Base-by-base conservation (phyloP, 1,140 invertebrate genomes). In the Triops cancriformis region DNA sequence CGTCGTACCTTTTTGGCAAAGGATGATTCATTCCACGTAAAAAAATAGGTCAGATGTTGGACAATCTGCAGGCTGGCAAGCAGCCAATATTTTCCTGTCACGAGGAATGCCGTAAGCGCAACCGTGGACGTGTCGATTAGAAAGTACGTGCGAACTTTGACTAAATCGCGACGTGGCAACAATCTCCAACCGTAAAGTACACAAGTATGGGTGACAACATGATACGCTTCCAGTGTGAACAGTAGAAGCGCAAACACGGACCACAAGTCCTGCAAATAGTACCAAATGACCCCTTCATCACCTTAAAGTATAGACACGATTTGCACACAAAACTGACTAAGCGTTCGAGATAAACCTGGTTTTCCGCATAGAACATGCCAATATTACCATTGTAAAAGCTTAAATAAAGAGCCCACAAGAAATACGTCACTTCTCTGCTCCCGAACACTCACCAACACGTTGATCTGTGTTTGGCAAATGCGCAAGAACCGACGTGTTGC, bases 91-190 rank as follows among this genome's bases (percentile, higher is more conserved):
- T 77, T 45, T 37, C 28, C 31, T 11, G 64, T 26, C 11, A 79
- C 74, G 31, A 77, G 27, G 23, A 77, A 41, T 18, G 75, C 45
- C 42, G 78, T 75, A 18, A 73, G 41, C 2, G 78, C 78, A 41
- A 76, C 27, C 23, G 78, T 79, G 1, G 51, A 14, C 7, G 78
- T 75, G 26, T 77, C 78, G 37, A 79, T 28, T 12, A 79, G 78
- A 42, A 79, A 79, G 37, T 77, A 79, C 14, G 27, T 11, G 37
- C 74, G 78, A 26, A 79, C 45, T 41, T 73, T 28, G n/a, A 64
- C 74, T 28, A 79, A 26, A 43, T 79, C 78, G 41, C 75, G 76
- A 26, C 74, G 26, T 18, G 78, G 78, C n/a, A 79, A 42, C 41
- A 74, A 26, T 28, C 73, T n/a, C 3, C 28, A 31, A 6, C 73